Percentiles rank a stretch among this genome's conserved stretches.
phyloP scores from a whole-genome alignment of 2,888 invertebrate species.

The Eudemis profundana region DNA sequence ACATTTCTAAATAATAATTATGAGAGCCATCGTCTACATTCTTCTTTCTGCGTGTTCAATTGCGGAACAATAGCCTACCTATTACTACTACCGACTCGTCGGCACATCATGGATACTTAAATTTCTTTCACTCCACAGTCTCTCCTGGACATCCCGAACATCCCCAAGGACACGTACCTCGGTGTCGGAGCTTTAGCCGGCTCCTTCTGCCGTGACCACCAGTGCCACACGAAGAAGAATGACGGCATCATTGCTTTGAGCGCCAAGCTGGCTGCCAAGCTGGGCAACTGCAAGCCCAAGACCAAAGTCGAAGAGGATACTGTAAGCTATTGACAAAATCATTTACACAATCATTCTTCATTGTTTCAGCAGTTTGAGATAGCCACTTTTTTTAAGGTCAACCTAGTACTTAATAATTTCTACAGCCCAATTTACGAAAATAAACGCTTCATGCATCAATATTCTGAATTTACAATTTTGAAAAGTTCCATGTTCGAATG shows the following conservation, averaged over 20 bases:
- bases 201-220: conserved; percentile 88
- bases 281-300: conserved; percentile 88
- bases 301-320: conserved; percentile 88
- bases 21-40: too few species aligned
- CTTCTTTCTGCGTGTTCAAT: too few species aligned
- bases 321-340: conserved; percentile 58
- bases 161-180: conserved; percentile 89
- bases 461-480: not conserved
- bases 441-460: not conserved
- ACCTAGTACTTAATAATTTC: too few species aligned
- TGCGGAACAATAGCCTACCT: not conserved
- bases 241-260: conserved; percentile 87
- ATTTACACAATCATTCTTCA: too few species aligned
- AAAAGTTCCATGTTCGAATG: too few species aligned
- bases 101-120: not conserved
- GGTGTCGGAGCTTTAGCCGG: conserved; percentile 90
- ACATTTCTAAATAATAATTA: too few species aligned
- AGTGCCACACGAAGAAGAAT: conserved; percentile 78
- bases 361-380: too few species aligned
- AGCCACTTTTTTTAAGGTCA: too few species aligned
- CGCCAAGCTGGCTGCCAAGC: conserved; percentile 87
- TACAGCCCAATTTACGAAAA: too few species aligned
- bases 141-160: conserved; percentile 85
- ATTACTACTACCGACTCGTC: not conserved
- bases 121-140: conserved; percentile 62